These are phyloP conservation scores for Apamea monoglypha DNA, from an alignment of 2,888 invertebrate species.

Conservation along the genomic window DNA sequence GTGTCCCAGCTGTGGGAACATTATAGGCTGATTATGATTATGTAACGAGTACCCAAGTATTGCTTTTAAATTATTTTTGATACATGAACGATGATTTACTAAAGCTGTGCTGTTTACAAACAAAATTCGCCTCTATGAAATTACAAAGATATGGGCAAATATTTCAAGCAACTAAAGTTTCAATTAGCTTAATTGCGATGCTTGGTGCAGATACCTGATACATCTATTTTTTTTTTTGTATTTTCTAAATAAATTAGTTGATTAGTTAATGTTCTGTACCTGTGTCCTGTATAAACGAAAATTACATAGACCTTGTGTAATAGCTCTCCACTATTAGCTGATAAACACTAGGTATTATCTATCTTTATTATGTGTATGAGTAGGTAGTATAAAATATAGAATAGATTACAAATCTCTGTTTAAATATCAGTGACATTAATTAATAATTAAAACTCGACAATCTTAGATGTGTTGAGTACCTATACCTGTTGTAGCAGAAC, in stretches of 20 bases:
- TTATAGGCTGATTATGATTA: too few species aligned
- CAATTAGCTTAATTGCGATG: not conserved
- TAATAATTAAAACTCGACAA: constrained; percentile 22
- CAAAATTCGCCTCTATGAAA: constrained; percentile 1
- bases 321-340: constrained; percentile 61
- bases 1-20: too few species aligned
- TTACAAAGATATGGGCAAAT: not conserved
- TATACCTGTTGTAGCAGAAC: constrained; percentile 22
- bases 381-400: constrained; percentile 45
- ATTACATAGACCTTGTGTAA: constrained; percentile 40
- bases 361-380: constrained; percentile 46
- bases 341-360: constrained; percentile 42
- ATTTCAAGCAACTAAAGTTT: not conserved
- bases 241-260: constrained; percentile 19
- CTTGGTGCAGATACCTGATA: not conserved
- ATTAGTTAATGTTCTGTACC: constrained; percentile 53
- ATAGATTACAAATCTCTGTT: constrained; percentile 40
- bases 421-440: constrained; percentile 44
- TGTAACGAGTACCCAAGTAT: not conserved
- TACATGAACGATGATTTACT: constrained; percentile 6
- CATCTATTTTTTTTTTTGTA: constrained; percentile 14
- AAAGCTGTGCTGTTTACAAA: not conserved
- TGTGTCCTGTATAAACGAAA: constrained; percentile 51
- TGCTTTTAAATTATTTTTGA: constrained; percentile 25
- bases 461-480: constrained; percentile 43